Conservation (phyloP, 1,140 invertebrate genomes). For the Steinernema khuongi region DNA sequence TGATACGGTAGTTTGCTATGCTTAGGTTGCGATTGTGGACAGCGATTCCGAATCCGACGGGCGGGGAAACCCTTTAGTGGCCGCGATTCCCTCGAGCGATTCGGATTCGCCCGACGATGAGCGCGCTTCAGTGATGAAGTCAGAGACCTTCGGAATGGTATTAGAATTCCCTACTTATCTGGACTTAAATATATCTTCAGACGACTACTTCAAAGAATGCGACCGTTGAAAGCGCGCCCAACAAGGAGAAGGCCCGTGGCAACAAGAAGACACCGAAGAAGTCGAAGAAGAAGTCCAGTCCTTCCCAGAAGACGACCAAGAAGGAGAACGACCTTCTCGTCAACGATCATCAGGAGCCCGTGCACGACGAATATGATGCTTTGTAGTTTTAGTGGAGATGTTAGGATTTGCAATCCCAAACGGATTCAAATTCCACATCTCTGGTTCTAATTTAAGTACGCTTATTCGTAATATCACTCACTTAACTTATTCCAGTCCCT, state of each 20-base stretch:
- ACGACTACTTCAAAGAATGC: no score
- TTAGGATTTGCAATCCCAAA: no score
- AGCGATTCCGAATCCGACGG: not conserved
- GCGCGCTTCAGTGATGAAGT: not conserved
- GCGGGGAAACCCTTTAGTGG: not conserved
- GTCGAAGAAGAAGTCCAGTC: slow-evolving; percentile 19
- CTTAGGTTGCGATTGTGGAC: not conserved
- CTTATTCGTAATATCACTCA: no score
- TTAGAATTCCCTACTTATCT: no score
- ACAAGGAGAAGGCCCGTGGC: no score
- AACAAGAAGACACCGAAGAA: slow-evolving; percentile 16
- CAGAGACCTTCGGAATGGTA: no score
- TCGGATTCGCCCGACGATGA: not conserved
- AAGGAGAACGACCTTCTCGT: slow-evolving; percentile 18
- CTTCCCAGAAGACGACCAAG: not conserved
- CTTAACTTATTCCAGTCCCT: no score
- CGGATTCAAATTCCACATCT: no score
- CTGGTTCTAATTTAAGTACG: no score
- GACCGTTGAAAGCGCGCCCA: no score
- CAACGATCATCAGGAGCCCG: not conserved
- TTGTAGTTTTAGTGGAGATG: slow-evolving; percentile 1
- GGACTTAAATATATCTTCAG: no score
- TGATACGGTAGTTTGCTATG: no score
- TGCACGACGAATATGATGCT: not conserved
- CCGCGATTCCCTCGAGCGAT: not conserved